These are phyloP conservation scores for Yponomeuta malinellus DNA, from an alignment of 2,888 invertebrate species.

Conservation along the genomic window DNA sequence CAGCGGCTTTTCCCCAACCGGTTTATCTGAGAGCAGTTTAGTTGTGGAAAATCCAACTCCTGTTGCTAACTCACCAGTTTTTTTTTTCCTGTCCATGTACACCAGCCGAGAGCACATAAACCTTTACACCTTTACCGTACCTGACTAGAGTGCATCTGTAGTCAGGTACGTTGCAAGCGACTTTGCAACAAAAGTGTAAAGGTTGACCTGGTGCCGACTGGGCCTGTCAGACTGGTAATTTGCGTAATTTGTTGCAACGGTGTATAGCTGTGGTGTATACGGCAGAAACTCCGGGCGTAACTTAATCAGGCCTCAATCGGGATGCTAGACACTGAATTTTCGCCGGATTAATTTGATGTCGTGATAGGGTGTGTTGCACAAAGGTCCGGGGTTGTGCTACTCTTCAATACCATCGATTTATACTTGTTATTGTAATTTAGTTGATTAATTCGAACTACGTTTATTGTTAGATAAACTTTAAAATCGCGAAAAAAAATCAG, in stretches of 20 bases:
- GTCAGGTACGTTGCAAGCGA: too few relatives aligned
- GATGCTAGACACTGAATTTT: neutral
- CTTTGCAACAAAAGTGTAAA: too few relatives aligned
- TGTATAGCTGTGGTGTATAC: too few relatives aligned
- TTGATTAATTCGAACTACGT: too few relatives aligned
- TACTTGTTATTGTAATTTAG: too few relatives aligned
- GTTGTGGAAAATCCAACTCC: neutral
- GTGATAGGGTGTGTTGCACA: neutral
- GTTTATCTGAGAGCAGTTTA: neutral
- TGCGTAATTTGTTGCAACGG: neutral
- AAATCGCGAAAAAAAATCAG: too few relatives aligned
- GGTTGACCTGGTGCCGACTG: too few relatives aligned
- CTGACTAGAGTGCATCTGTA: too few relatives aligned
- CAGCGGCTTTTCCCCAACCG: neutral
- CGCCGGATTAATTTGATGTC: neutral
- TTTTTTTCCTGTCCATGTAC: neutral
- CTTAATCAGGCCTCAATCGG: neutral
- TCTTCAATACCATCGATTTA: neutral
- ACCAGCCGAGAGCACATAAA: neutral
- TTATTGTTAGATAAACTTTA: too few relatives aligned
- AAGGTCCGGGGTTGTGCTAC: neutral
- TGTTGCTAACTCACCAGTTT: neutral
- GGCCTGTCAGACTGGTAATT: neutral
- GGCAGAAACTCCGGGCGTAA: neutral
- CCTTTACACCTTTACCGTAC: too few relatives aligned